phyloP scores from a whole-genome alignment of 1,140 invertebrate genomes.

The Drosophila neocordata region DNA sequence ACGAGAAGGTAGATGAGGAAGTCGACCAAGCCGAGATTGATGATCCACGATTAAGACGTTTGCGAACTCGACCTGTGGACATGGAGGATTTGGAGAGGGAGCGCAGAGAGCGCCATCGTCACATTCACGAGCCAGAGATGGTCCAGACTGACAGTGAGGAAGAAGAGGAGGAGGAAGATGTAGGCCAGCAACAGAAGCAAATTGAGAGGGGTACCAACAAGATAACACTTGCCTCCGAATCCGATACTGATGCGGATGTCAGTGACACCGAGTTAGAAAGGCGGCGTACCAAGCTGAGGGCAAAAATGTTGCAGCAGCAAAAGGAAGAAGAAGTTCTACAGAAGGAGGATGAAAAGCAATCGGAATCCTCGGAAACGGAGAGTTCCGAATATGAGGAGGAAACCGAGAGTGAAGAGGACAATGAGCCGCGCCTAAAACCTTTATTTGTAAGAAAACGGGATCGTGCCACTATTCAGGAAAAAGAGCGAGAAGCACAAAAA shows the following conservation, averaged over 20 bases:
- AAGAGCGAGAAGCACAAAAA: constrained; percentile 93
- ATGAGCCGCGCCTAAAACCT: constrained; percentile 94
- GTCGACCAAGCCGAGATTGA: constrained; percentile 86
- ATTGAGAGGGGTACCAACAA: constrained; percentile 77
- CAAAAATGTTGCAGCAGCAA: constrained; percentile 88
- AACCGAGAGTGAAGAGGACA: constrained; percentile 87
- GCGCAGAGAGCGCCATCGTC: constrained; percentile 83
- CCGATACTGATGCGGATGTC: constrained; percentile 87
- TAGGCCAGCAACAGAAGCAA: constrained; percentile 72
- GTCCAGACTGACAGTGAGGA: constrained; percentile 88
- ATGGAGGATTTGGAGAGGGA: constrained; percentile 85
- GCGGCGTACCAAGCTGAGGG: constrained; percentile 88
- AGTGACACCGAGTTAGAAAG: constrained; percentile 93
- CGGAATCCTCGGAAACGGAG: constrained; percentile 90
- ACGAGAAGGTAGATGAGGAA: constrained; percentile 40
- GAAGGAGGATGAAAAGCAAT: constrained; percentile 89
- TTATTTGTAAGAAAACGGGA: constrained; percentile 98
- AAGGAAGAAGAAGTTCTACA: constrained; percentile 86
- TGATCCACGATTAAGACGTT: constrained; percentile 90
- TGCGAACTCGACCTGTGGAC: constrained; percentile 83
- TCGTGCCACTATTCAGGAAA: constrained; percentile 96
- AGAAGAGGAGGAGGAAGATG: constrained; percentile 63
- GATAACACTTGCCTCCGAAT: constrained; percentile 86
- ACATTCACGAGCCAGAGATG: constrained; percentile 89
- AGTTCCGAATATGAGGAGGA: constrained; percentile 88